Base-by-base conservation (phyloP, 2,888 invertebrate genomes). In the Isoperla grammatica region DNA sequence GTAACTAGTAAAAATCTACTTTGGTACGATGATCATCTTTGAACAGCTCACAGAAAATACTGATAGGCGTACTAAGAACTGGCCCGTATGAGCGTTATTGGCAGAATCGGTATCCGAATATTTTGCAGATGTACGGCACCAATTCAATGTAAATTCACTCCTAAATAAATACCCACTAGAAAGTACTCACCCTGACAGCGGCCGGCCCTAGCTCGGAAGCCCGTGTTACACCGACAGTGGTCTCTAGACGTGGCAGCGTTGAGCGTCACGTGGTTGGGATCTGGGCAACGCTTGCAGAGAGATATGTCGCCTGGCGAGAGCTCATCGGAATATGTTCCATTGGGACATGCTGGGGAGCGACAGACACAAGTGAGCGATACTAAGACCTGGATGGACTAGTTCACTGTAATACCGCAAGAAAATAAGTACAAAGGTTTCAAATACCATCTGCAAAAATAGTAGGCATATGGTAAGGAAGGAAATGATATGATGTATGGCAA, bases 141-240 rank as follows among this genome's bases (percentile, higher is more conserved):
- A n/a, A n/a, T n/a, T n/a, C n/a, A n/a, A n/a, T n/a, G n/a, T n/a
- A n/a, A n/a, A n/a, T n/a, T n/a, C n/a, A n/a, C n/a, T n/a, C n/a
- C n/a, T n/a, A n/a, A n/a, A n/a, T n/a, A n/a, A n/a, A n/a, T n/a
- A n/a, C n/a, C n/a, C n/a, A n/a, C n/a, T n/a, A n/a, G n/a, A n/a
- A n/a, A n/a, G n/a, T 29, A 61, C 64, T 68, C 72, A 83, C 83
- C 80, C 75, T 81, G 80, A 70, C 85, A 85, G 63, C 77, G 73
- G 20, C 73, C 74, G 13, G 76, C 74, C 13, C 74, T 72, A 1
- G 75, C 74, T 15, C 73, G 73, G 68, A 79, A 86, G n/a, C 86
- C 86, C 12, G 73, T 72, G 68, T 83, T 81, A 67, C 86, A 87
- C 15, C 75, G 72, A 69, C 86, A 86, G 64, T 82, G 79, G 4